A percentile compares a stretch with the other conserved stretches of the same genome.
phyloP scores from a whole-genome alignment of 2,113 vertebrate genomes.

The Spermophilus dauricus region DNA sequence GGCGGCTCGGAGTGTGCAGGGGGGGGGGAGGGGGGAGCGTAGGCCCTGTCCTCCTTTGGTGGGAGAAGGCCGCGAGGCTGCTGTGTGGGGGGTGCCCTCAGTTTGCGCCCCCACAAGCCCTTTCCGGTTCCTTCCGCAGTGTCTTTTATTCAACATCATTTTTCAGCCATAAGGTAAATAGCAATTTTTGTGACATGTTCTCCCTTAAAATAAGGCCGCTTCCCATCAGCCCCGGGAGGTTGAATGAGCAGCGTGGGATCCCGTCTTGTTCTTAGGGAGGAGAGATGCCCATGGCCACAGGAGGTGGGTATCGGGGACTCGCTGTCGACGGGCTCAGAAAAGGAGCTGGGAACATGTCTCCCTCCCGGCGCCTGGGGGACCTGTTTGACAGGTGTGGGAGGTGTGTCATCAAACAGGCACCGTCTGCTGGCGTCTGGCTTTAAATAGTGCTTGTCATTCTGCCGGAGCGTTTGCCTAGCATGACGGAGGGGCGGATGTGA shows the following conservation, averaged over 20 bases:
- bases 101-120: fast-evolving
- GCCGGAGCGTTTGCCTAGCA: fast-evolving
- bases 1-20: neutral
- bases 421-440: slow-evolving; percentile 55
- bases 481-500: fast-evolving
- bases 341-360: fast-evolving
- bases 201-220: neutral
- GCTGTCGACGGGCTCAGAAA: neutral
- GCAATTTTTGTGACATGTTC: fast-evolving
- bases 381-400: slow-evolving; percentile 75
- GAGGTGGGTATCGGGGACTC: neutral
- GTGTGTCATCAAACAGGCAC: slow-evolving; percentile 76
- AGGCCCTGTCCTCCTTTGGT: neutral
- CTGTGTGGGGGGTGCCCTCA: fast-evolving
- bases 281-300: neutral
- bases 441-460: neutral
- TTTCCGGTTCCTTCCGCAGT: neutral
- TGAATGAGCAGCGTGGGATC: neutral
- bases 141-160: fast-evolving
- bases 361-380: slow-evolving; percentile 37
- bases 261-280: neutral
- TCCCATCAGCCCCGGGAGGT: slow-evolving; percentile 30
- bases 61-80: neutral
- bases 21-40: neutral
- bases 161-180: fast-evolving